These are phyloP conservation scores for Acrocephalus arundinaceus DNA, from an alignment of 2,113 vertebrate genomes.

Conservation along the genomic window DNA sequence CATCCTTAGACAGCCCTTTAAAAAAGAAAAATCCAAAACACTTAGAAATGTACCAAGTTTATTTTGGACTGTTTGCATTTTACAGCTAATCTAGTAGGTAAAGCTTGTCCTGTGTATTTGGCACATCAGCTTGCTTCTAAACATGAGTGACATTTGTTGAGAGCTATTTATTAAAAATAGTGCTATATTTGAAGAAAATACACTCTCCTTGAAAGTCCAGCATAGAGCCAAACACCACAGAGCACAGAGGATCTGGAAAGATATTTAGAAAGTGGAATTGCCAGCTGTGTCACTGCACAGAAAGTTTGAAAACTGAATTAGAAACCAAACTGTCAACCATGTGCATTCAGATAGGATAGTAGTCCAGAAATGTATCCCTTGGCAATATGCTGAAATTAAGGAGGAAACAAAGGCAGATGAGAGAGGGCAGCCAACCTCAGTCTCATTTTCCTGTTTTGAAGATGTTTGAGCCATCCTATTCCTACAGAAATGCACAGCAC, in stretches of 20 bases:
- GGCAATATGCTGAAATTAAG: background rate
- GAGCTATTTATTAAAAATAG: conserved; percentile 36
- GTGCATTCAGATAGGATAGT: background rate
- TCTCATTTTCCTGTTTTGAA: background rate
- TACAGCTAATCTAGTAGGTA: conserved; percentile 13
- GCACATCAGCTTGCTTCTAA: background rate
- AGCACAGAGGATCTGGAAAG: conserved; percentile 23
- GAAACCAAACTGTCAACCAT: background rate
- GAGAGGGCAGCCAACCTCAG: background rate
- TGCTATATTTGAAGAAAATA: background rate
- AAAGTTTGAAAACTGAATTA: conserved; percentile 7
- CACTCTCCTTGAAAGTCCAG: background rate
- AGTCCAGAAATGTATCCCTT: background rate
- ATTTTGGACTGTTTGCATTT: background rate
- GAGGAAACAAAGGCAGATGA: background rate
- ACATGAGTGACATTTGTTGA: background rate
- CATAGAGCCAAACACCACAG: conserved; percentile 27
- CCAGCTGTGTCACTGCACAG: background rate
- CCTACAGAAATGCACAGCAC: background rate
- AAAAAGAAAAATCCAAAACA: background rate
- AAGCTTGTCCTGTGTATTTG: conserved; percentile 8
- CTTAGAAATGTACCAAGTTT: background rate
- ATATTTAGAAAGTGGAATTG: conserved; percentile 10
- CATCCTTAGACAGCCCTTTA: background rate
- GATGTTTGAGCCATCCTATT: background rate